Percentiles rank a stretch among this genome's conserved stretches.
Conservation (phyloP, 2,797 vertebrate species). For the Threskiornis aethiopicus region DNA sequence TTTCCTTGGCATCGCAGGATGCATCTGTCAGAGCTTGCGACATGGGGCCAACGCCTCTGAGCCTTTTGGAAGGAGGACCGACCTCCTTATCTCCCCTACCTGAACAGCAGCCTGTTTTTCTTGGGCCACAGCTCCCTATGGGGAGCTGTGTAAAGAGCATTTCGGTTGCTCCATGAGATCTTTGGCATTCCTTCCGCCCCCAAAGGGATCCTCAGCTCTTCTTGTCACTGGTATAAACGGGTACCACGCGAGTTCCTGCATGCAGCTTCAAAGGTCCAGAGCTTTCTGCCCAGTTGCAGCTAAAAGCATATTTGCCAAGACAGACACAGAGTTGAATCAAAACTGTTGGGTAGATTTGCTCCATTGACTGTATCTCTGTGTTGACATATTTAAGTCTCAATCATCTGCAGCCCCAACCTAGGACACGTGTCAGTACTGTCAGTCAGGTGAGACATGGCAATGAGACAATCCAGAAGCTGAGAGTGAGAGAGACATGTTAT, state of each 20-base stretch:
- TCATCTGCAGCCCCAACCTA: neutral
- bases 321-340: neutral
- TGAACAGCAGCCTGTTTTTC: neutral
- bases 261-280: neutral
- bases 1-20: neutral
- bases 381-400: neutral
- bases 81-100: neutral
- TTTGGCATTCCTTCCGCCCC: neutral
- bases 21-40: neutral
- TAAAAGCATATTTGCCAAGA: neutral
- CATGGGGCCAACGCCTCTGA: rapidly evolving
- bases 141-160: neutral
- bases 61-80: neutral
- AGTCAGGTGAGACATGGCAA: neutral
- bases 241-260: neutral
- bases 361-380: neutral
- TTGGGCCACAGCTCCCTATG: neutral
- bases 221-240: neutral
- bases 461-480: neutral
- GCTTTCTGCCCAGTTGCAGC: neutral
- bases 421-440: rapidly evolving
- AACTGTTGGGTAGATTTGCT: neutral
- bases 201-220: neutral
- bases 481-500: neutral
- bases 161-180: neutral